Evolutionary conservation across 2,888 invertebrate species (phyloP).

Genomic region (Lepidochrysops patricia): DNA sequence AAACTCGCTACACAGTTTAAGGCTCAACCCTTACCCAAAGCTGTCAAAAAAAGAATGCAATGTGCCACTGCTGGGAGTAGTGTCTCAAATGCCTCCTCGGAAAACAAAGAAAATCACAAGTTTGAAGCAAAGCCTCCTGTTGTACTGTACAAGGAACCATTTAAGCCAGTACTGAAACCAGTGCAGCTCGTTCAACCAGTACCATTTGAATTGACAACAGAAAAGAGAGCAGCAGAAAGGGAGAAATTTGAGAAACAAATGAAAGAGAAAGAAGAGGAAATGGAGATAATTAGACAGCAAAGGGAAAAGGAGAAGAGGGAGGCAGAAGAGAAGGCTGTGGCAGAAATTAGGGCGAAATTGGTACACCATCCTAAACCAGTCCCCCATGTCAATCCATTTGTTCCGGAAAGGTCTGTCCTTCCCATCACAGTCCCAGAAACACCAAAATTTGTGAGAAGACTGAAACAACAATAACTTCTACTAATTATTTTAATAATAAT

Average conservation of each 20-base stretch:
- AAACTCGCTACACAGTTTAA: conserved; percentile 79
- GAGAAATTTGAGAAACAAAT: conserved; percentile 74
- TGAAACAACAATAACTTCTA: conserved; percentile 36
- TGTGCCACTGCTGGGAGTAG: conserved; percentile 37
- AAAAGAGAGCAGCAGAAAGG: conserved; percentile 76
- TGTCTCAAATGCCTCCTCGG: conserved; percentile 48
- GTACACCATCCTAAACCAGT: conserved; percentile 79
- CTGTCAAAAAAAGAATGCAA: conserved; percentile 55
- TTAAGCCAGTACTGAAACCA: conserved; percentile 72
- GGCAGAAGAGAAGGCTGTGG: conserved; percentile 66
- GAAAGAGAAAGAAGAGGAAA: conserved; percentile 70
- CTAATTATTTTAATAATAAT: neutral
- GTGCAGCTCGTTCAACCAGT: conserved; percentile 53
- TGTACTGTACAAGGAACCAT: conserved; percentile 78
- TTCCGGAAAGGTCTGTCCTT: conserved; percentile 64
- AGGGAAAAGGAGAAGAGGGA: conserved; percentile 49
- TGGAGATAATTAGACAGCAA: conserved; percentile 48
- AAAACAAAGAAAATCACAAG: conserved; percentile 60
- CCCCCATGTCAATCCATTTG: conserved; percentile 61
- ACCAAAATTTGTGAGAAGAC: conserved; percentile 68
- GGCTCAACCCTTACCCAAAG: conserved; percentile 79
- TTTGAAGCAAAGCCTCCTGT: conserved; percentile 78
- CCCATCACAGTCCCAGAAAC: conserved; percentile 78
- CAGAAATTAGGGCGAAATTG: conserved; percentile 69
- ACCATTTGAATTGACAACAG: conserved; percentile 78